Base-by-base conservation (phyloP, 2,113 vertebrate genomes). In the Nettapus auritus region DNA sequence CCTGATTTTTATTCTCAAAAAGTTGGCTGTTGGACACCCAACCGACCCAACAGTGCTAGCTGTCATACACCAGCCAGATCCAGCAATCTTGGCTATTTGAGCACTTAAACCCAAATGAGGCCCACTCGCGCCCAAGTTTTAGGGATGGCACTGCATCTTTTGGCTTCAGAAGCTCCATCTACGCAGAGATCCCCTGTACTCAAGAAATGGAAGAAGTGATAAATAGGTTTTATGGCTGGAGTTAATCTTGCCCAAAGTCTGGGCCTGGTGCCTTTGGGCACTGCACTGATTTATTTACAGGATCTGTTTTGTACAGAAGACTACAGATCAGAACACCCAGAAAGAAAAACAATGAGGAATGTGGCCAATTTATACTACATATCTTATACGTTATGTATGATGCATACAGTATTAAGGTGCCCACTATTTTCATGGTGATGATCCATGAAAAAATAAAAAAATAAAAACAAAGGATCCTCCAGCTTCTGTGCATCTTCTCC, bases 21-120 rank as follows among this genome's bases (percentile, higher is more conserved):
- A 40, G 29, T 46, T 91, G 81, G 63, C 70, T 89, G 53, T 76
- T 95, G 75, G 89, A 93, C 93, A 59, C 40, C 36, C 75, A 94
- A 92, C 62, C 94, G 90, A 59, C 40, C 36, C 75, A 94, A 92
- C 62, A 95, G 90, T 76, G 19, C 67, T 62, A 82, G 40, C 63
- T 91, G 82, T 89, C 88, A 94, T 70, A 76, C 63, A 63, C 44
- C 17, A 4, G 66, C 70, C 89, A 91, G 82, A 86, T 66, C 62
- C 66, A 56, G 42, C 3, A 2, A 36, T 63, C 87, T 92, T 70
- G 75, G 55, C 57, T 92, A 73, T 82, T 95, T 68, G 26, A 26
- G 17, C 7, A n/a, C 40, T 89, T 73, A 62, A 85, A 76, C 44
- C 31, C 70, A 90, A n/a, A 64, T 29, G 86, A 82, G 34, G 60